Evolutionary conservation across 2,113 vertebrate species (phyloP).

Genomic region (Psittacus erithacus): DNA sequence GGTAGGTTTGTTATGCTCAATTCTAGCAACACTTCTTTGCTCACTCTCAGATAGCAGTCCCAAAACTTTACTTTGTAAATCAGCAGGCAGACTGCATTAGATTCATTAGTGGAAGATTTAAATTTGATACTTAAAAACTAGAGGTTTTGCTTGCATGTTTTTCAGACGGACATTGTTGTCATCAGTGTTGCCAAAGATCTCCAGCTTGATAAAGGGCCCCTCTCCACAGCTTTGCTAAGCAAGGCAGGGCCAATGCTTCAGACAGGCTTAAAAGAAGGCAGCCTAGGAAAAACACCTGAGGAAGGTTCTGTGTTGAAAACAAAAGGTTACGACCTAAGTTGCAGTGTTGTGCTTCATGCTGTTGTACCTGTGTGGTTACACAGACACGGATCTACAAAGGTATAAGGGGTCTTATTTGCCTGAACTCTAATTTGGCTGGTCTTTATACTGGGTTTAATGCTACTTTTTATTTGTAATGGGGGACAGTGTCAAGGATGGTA

Average conservation of each 20-base stretch:
- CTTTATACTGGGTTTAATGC: neutral
- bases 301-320: conserved; percentile 80
- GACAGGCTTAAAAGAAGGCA: conserved; percentile 6
- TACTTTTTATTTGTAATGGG: neutral
- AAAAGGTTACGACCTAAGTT: conserved; percentile 74
- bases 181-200: conserved; percentile 76
- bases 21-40: too few species aligned
- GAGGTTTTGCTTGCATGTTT: neutral
- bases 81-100: neutral
- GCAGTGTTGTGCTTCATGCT: conserved; percentile 80
- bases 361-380: conserved; percentile 71
- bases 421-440: neutral
- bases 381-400: conserved; percentile 57
- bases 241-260: conserved; percentile 84
- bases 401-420: conserved; percentile 37
- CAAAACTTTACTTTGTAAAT: neutral
- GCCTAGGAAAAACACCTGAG: neutral
- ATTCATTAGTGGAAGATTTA: neutral
- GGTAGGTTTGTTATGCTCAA: neutral
- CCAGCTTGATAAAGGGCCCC: conserved; percentile 68
- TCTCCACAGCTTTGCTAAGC: conserved; percentile 77
- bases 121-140: neutral
- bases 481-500: neutral
- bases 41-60: neutral
- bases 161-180: conserved; percentile 82